phyloP scores from a whole-genome alignment of 2,113 vertebrate genomes.

The Urocynchramus pylzowi region DNA sequence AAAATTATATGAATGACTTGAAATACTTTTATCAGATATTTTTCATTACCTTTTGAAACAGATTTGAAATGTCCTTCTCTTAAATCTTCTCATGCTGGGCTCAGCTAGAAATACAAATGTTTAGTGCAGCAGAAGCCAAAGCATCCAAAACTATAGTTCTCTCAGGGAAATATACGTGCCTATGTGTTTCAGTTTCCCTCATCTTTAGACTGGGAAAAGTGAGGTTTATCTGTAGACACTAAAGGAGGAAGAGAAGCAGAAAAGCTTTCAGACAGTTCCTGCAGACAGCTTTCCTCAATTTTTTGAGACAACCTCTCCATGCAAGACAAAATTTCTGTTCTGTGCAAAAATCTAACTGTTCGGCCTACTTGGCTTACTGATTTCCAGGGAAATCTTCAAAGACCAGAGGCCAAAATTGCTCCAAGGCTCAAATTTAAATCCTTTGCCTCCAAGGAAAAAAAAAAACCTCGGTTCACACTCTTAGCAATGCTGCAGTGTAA shows the following conservation, averaged over 20 bases:
- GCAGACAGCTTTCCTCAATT: background rate
- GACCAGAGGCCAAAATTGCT: background rate
- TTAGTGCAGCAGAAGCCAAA: background rate
- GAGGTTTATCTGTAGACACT: background rate
- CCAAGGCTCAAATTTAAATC: background rate
- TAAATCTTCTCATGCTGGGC: background rate
- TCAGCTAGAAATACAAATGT: background rate
- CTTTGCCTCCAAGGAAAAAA: background rate
- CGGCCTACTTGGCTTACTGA: background rate
- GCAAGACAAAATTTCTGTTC: background rate
- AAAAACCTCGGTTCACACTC: background rate
- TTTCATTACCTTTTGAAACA: background rate
- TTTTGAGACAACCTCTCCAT: background rate
- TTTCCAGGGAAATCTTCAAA: background rate
- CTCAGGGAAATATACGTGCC: background rate
- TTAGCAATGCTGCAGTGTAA: background rate
- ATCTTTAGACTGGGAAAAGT: background rate
- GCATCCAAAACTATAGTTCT: background rate
- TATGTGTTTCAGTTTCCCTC: background rate
- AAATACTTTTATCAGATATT: background rate
- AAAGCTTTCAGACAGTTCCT: background rate
- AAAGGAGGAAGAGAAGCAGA: background rate
- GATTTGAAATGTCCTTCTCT: background rate
- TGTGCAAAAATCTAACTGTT: background rate
- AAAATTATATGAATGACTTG: background rate